phyloP scores from a whole-genome alignment of 2,888 invertebrate genomes.

The Dendrolimus houi region DNA sequence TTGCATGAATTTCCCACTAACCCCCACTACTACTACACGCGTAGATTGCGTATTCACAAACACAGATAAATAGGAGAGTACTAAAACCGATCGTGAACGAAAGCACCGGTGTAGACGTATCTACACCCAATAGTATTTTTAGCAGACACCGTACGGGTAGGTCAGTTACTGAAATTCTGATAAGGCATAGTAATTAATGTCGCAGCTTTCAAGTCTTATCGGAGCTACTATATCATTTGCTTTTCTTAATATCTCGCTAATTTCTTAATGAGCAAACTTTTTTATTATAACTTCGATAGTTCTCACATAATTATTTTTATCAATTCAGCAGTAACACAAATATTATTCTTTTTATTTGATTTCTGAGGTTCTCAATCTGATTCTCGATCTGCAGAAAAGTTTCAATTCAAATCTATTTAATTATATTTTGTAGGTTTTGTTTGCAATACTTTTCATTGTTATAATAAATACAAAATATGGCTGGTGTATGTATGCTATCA shows the following conservation, averaged over 20 bases:
- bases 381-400: no score
- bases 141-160: conserved; percentile 61
- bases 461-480: no score
- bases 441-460: no score
- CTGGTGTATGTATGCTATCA: no score
- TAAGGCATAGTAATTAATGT: conserved; percentile 25
- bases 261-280: background rate
- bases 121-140: conserved; percentile 52
- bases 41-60: background rate
- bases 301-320: no score
- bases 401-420: no score
- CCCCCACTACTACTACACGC: conserved; percentile 30
- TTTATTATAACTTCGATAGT: background rate
- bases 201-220: background rate
- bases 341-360: no score
- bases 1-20: conserved; percentile 37
- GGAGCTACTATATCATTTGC: background rate
- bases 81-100: conserved; percentile 54
- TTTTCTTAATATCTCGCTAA: background rate
- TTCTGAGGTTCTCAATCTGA: no score
- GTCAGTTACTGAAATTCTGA: conserved; percentile 62
- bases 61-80: conserved; percentile 29
- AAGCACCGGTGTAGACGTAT: conserved; percentile 41
- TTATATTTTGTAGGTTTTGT: no score
- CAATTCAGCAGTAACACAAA: no score